phyloP scores from a whole-genome alignment of 2,113 vertebrate species.

The Misgurnus anguillicaudatus region DNA sequence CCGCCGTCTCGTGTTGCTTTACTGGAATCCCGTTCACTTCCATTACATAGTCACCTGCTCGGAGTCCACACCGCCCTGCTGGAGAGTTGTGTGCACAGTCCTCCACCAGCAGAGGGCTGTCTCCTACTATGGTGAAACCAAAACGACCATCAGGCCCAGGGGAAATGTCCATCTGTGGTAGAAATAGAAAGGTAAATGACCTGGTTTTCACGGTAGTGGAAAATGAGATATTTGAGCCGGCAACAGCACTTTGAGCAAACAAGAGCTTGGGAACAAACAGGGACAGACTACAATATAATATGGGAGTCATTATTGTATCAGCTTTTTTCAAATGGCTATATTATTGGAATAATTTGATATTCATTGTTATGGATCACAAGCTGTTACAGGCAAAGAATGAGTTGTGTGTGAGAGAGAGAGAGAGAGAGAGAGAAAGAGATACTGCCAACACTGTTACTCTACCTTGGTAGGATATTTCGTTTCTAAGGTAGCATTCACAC shows the following conservation, averaged over 20 bases:
- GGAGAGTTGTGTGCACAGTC: slow-evolving; percentile 75
- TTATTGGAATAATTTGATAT: no score
- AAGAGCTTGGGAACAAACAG: no score
- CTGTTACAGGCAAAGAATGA: no score
- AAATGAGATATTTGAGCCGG: background rate
- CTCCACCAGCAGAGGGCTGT: slow-evolving; percentile 80
- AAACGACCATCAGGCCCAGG: slow-evolving; percentile 72
- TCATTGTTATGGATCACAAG: no score
- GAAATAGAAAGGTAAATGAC: background rate
- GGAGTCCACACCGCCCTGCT: slow-evolving; percentile 75
- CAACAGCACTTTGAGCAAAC: background rate
- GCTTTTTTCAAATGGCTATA: no score
- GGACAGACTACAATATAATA: no score
- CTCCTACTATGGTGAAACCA: slow-evolving; percentile 78
- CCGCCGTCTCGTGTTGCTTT: slow-evolving; percentile 70
- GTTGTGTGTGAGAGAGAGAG: no score
- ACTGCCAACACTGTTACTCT: no score
- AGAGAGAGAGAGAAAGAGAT: no score
- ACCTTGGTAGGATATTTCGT: no score
- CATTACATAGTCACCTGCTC: slow-evolving; percentile 79
- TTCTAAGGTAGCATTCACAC: no score
- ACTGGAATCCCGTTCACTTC: slow-evolving; percentile 82
- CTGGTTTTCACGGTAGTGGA: background rate
- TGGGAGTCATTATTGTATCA: no score
- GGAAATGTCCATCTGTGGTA: slow-evolving; percentile 69